Base-by-base conservation (phyloP, 2,797 vertebrate genomes). In the Amniataba percoides region DNA sequence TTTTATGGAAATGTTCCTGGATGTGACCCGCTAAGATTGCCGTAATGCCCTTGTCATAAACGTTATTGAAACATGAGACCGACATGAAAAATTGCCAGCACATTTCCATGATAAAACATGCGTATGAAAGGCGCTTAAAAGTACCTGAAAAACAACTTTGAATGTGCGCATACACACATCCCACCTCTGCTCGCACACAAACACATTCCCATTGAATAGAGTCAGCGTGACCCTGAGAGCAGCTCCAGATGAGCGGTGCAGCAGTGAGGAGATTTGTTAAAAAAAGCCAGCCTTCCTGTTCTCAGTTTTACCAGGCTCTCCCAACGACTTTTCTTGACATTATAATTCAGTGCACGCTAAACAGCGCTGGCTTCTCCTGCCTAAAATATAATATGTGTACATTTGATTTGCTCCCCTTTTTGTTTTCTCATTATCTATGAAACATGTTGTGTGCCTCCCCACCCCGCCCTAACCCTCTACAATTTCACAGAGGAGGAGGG, bases 401-500 rank as follows among this genome's bases (percentile, higher is more conserved):
- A 83, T 93, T 89, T 92, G 89, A 92, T 91, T 93, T 94, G 77
- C 77, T 85, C 82, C 52, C 63, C 68, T 90, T 90, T 82, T 92
- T 90, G 87, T 92, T 89, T 94, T 94, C 78, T 89, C 86, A 92
- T 93, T 92, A 94, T 91, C 83, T 85, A 39, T 69, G 80, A 80
- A 80, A 73, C 62, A 68, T 74, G 77, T 86, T 36, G 75, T 67
- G 64, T 62, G 40, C 43, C 67, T 67, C 69, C 70, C 56, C 78
- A 70, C 45, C 80, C 55, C 55, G 78, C 88, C 84, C 55, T 68
- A 62, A 72, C 78, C 51, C 42, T 81, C 53, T 27, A 53, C 61
- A 36, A 77, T 87, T 87, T 87, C 82, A 81, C 16, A 67, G 62
- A 79, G 67, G 60, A 66, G 60, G 60, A 12, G 56, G 64, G 56